Evolutionary conservation across 1,140 invertebrate genomes (phyloP).

Genomic region (Trichomalopsis sarcophagae): DNA sequence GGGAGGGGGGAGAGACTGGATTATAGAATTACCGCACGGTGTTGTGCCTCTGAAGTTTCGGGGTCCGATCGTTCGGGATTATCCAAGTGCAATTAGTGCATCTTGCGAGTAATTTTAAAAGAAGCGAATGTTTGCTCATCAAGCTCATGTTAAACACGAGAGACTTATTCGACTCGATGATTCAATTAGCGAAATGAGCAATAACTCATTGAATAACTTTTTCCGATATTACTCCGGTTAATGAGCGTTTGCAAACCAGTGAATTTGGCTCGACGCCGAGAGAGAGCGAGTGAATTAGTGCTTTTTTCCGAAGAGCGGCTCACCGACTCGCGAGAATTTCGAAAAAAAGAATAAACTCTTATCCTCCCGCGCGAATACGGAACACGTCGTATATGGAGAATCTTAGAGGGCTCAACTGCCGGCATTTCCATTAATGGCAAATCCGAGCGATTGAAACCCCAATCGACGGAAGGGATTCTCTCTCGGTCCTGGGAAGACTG

Average conservation of each 20-base stretch:
- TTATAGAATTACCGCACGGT: background rate
- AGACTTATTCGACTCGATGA: too few species aligned
- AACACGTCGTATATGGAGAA: background rate
- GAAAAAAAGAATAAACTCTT: background rate
- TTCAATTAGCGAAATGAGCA: background rate
- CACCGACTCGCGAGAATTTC: slow-evolving; percentile 5
- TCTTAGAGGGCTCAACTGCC: slow-evolving; percentile 14
- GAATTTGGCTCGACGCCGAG: too few species aligned
- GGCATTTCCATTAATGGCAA: slow-evolving; percentile 42
- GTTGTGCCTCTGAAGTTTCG: background rate
- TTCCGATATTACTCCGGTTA: background rate
- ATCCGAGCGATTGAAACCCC: slow-evolving; percentile 27
- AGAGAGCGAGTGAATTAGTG: too few species aligned
- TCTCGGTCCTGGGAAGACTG: slow-evolving; percentile 15
- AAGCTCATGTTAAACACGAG: too few species aligned
- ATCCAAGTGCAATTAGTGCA: too few species aligned
- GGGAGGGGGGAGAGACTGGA: too few species aligned
- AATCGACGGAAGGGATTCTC: slow-evolving; percentile 30
- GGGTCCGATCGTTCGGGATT: too few species aligned
- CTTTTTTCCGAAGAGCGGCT: background rate
- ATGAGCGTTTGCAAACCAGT: too few species aligned
- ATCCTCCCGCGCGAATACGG: background rate
- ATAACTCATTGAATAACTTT: background rate
- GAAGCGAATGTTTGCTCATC: too few species aligned
- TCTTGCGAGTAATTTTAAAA: too few species aligned